phyloP scores from a whole-genome alignment of 2,113 vertebrate species.

The Octodon degus region DNA sequence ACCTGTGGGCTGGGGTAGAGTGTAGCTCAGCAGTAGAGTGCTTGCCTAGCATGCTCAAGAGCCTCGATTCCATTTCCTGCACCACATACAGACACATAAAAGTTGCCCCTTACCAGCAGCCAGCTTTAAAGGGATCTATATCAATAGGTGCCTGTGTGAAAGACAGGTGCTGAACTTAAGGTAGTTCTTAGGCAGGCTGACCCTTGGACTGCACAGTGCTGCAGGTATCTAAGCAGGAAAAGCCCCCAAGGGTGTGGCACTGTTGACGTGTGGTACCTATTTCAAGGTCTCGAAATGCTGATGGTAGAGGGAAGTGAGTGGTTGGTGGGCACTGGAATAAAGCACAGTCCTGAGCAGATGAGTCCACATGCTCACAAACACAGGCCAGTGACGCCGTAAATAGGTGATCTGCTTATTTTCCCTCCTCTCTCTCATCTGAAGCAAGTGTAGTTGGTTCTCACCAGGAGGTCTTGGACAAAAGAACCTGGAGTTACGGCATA shows the following conservation, averaged over 20 bases:
- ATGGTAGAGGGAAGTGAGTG: background rate
- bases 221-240: background rate
- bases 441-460: background rate
- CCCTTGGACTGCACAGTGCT: background rate
- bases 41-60: background rate
- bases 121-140: background rate
- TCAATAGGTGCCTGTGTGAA: background rate
- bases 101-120: background rate
- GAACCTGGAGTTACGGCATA: background rate
- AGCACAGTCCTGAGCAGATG: background rate
- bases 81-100: background rate
- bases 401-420: background rate
- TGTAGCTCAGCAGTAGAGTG: background rate
- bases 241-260: background rate
- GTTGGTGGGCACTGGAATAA: background rate
- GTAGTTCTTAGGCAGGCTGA: background rate
- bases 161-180: background rate
- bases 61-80: background rate
- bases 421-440: background rate
- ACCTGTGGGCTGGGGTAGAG: background rate
- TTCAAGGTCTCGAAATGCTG: background rate
- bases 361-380: background rate
- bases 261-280: background rate
- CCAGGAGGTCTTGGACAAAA: slow-evolving; percentile 6
- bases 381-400: background rate